Evolutionary conservation across 2,797 vertebrate species (phyloP).

Genomic region (Poeciliopsis infans): DNA sequence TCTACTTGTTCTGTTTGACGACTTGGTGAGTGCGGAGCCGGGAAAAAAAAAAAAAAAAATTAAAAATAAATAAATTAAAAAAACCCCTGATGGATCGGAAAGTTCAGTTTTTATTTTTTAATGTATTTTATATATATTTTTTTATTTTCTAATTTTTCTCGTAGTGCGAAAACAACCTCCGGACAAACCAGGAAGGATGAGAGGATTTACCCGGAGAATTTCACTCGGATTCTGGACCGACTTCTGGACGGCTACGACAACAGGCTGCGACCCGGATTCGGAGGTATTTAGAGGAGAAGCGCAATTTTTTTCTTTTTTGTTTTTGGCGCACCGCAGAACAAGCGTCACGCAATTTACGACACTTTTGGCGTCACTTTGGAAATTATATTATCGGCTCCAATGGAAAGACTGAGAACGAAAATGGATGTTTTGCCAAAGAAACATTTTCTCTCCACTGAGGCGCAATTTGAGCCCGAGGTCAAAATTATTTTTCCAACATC

Average conservation of each 20-base stretch:
- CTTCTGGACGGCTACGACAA: slow-evolving; percentile 98
- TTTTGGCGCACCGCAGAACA: neutral
- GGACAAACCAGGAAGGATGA: slow-evolving; percentile 90
- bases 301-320: neutral
- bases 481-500: neutral
- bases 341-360: neutral
- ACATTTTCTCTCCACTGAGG: neutral
- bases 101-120: neutral
- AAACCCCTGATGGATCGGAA: neutral
- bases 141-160: slow-evolving; percentile 25
- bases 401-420: neutral
- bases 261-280: slow-evolving; percentile 97
- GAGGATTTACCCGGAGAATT: slow-evolving; percentile 94
- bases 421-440: neutral
- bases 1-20: slow-evolving; percentile 88
- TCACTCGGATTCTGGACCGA: slow-evolving; percentile 95
- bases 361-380: neutral
- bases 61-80: neutral
- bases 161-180: slow-evolving; percentile 87
- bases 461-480: neutral
- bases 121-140: neutral
- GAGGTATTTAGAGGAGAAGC: slow-evolving; percentile 81
- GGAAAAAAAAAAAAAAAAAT: neutral
- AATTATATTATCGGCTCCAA: neutral
- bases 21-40: slow-evolving; percentile 87